Conservation (phyloP, 2,888 invertebrate species). For the Argynnis bischoffii region DNA sequence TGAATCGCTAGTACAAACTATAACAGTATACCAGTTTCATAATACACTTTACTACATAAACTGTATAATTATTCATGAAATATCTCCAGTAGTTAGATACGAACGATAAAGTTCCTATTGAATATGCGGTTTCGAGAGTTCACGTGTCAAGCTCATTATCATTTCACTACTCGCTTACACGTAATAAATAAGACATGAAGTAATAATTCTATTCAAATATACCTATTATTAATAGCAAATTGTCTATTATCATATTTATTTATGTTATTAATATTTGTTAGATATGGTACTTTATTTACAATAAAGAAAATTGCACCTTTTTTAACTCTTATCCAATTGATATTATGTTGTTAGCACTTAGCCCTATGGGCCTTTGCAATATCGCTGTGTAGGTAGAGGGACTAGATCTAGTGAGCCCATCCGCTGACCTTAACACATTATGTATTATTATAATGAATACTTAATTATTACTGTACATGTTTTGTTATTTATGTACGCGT, state of each 20-base stretch:
- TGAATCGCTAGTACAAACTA: too few species aligned
- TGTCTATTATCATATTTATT: not conserved
- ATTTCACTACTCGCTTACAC: constrained; percentile 24
- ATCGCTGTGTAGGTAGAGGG: too few species aligned
- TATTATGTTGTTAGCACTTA: too few species aligned
- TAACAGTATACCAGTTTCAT: not conserved
- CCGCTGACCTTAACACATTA: too few species aligned
- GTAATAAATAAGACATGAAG: constrained; percentile 12
- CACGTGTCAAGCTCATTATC: constrained; percentile 42
- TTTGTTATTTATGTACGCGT: too few species aligned
- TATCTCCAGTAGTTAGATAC: constrained; percentile 39
- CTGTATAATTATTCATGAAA: constrained; percentile 37
- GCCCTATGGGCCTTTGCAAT: too few species aligned
- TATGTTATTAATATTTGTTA: not conserved
- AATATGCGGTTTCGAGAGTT: constrained; percentile 36
- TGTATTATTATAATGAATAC: too few species aligned
- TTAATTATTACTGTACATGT: too few species aligned
- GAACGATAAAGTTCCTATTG: constrained; percentile 36
- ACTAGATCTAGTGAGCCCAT: too few species aligned
- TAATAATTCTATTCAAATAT: constrained; percentile 15
- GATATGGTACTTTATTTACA: too few species aligned
- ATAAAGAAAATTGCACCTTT: too few species aligned
- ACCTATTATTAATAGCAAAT: constrained; percentile 15
- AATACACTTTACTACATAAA: constrained; percentile 8
- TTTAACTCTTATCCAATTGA: too few species aligned